Evolutionary conservation across 2,888 invertebrate species (phyloP), one percentile per base, ranked within the genome.

Genomic region (Lumbricus terrestris): DNA sequence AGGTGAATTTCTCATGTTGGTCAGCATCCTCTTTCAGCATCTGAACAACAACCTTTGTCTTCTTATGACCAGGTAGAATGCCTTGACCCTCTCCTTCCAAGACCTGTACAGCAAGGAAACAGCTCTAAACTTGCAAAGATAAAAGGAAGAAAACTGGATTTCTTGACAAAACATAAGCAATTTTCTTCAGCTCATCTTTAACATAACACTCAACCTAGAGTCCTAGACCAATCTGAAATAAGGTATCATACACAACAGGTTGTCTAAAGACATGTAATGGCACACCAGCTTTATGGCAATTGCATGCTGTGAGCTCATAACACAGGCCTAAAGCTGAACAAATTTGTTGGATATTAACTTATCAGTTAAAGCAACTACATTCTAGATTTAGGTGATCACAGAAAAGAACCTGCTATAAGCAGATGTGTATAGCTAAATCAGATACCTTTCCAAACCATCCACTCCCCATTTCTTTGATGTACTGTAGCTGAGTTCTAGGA

Each of bases 391-490:
- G 69, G n/a, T 11, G 69, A 29, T n/a, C n/a, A n/a, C n/a, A 69
- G 69, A n/a, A n/a, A 47, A 47, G 47, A 23, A 20, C 47, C 69
- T 11, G 5, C n/a, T n/a, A 1, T n/a, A 69, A 69, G 2, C 69
- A 69, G 6, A 69, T 8, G n/a, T 69, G n/a, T 47, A 69, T 69
- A n/a, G 29, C 29, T 29, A 90, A n/a, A 47, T n/a, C 82, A 37
- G 29, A 69, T 88, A 96, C 96, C 95, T 96, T 96, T 90, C 97
- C 97, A 95, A 97, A 98, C 97, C 97, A 97, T 85, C 97, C 97
- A 92, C 96, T 96, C 4, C 97, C 97, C 91, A 97, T 96, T 95
- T 97, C 97, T 93, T 97, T 96, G 33, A 97, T 96, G 95, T 97
- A 98, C 94, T 97, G 97, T 92, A 98, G 95, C 93, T 97, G 96